Base-by-base conservation (phyloP, 2,888 invertebrate species). In the Drosophila falleni region DNA sequence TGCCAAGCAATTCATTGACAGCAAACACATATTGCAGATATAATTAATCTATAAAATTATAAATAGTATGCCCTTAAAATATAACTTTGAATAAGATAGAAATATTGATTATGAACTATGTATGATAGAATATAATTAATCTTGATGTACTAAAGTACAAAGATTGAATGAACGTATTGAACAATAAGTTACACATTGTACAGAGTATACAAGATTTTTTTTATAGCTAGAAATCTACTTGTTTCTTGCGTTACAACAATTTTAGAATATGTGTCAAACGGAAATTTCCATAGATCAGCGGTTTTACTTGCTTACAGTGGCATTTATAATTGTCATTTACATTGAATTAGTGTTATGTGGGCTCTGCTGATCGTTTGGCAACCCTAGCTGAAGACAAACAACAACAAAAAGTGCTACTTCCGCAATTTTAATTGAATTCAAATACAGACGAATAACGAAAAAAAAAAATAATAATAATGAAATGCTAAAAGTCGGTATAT, bases 351-450 rank as follows among this genome's bases (percentile, higher is more conserved):
- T 41, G 33, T n/a, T 19, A 49, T 29, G 16, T 42, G 39, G 49
- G 47, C 37, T 4, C 16, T 15, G 46, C n/a, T 44, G 49, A 54
- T 13, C 29, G 47, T 10, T 19, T 49, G 74, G 49, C 74, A 65
- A 69, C 67, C 51, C 76, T 70, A 67, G 41, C 39, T 19, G 10
- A 55, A 46, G 19, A 47, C 5, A n/a, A 33, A 31, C 16, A 46
- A 16, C 55, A 54, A 39, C 41, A 39, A 66, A 58, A 56, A 68
- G 59, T 67, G 73, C 55, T 53, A 85, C 82, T 87, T 87, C 86
- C 86, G 89, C 71, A 73, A 67, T 71, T 85, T 71, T 65, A 80
- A 85, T 78, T 87, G 72, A 69, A 69, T 54, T 68, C 70, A 66
- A 70, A 81, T 60, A 61, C 63, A 33, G 68, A 55, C 26, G 41